Conservation (phyloP, 2,797 vertebrate species). For the Passerculus sandwichensis region DNA sequence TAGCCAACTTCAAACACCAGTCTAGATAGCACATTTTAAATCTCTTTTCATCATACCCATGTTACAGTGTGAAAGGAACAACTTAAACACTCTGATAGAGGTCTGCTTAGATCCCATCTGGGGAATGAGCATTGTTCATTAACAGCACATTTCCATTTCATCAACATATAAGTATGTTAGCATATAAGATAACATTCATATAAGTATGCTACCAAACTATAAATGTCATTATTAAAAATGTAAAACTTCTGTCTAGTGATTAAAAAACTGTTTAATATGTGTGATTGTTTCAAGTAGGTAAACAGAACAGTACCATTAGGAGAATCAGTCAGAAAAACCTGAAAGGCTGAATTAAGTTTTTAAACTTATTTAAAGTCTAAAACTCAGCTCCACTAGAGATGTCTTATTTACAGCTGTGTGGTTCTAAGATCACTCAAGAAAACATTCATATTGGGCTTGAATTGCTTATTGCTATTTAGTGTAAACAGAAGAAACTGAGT, state of each 20-base stretch:
- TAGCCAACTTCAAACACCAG: not conserved
- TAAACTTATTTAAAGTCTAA: not conserved
- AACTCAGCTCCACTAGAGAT: not conserved
- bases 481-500: conserved; percentile 33
- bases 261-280: not conserved
- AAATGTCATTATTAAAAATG: not conserved
- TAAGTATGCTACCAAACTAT: not conserved
- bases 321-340: not conserved
- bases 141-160: too few species aligned
- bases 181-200: not conserved
- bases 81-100: not conserved
- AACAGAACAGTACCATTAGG: not conserved
- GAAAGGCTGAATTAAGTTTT: not conserved
- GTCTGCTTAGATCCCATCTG: too few species aligned
- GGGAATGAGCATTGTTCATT: too few species aligned
- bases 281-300: not conserved
- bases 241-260: not conserved
- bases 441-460: conserved; percentile 13
- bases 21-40: not conserved
- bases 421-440: not conserved
- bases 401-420: not conserved
- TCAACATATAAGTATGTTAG: too few species aligned
- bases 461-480: conserved; percentile 25
- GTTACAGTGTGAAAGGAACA: not conserved
- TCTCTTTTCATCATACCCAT: not conserved